Conservation (phyloP, 2,888 invertebrate genomes). For the Itoplectis maculator region DNA sequence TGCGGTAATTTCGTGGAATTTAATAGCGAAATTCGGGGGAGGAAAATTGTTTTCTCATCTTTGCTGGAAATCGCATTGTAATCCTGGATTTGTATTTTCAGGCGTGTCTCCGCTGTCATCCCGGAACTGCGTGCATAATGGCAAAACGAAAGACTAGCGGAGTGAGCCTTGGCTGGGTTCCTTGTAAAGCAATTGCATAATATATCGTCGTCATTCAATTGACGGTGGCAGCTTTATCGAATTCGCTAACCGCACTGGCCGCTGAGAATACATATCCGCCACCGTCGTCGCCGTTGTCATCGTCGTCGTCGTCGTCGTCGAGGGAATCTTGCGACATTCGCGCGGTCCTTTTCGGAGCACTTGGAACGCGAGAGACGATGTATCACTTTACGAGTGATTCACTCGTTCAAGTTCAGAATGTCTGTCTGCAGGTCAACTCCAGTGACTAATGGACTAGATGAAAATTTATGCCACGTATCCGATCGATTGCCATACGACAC, state of each 20-base stretch:
- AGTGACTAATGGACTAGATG: too few relatives aligned
- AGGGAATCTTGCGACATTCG: not conserved
- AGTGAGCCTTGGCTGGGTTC: constrained; percentile 30
- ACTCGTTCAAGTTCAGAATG: too few relatives aligned
- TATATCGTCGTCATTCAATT: constrained; percentile 32
- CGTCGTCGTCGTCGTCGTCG: not conserved
- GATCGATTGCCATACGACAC: not conserved
- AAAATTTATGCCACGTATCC: too few relatives aligned
- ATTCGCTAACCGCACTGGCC: constrained; percentile 20
- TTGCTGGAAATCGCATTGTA: not conserved
- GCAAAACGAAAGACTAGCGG: constrained; percentile 15
- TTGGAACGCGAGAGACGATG: not conserved
- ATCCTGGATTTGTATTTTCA: not conserved
- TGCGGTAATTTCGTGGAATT: too few relatives aligned
- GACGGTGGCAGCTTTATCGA: constrained; percentile 15
- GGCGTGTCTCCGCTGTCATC: constrained; percentile 19
- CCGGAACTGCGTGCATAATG: constrained; percentile 8
- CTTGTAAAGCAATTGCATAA: constrained; percentile 46
- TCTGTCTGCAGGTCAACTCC: too few relatives aligned
- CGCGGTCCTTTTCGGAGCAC: not conserved
- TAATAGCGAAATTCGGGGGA: too few relatives aligned
- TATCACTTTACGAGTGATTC: too few relatives aligned
- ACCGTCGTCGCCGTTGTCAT: not conserved
- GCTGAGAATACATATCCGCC: constrained; percentile 1
- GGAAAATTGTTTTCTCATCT: too few relatives aligned